Evolutionary conservation across 2,113 vertebrate genomes (phyloP), one percentile per base, ranked within the genome.

Genomic region (Gymnobelideus leadbeateri): DNA sequence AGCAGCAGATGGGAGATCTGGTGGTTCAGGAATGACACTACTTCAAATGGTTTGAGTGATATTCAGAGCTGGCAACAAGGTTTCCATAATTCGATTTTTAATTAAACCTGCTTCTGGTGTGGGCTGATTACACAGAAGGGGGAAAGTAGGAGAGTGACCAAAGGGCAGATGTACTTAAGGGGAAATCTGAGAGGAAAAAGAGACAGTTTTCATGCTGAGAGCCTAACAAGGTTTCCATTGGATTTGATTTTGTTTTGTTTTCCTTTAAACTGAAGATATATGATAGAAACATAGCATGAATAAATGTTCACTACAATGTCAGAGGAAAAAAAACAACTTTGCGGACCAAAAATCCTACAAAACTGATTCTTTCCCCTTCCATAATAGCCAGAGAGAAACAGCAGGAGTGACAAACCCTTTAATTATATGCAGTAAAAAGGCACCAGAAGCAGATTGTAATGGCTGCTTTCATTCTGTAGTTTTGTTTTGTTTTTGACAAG

Each of bases 391-490:
- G 8, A 96, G 50, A 14, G 92, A 98, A 97, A 94, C 21, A 92
- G 26, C 95, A 95, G 93, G n/a, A 95, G 52, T 94, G 93, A 95
- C 37, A 94, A 98, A 91, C 9, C 91, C 91, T 96, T 96, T 97
- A 97, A 97, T 98, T 98, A 93, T 91, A 95, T 93, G 77, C 16
- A 14, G 5, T 28, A 95, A 37, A 31, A 94, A 93, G 93, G 89
- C 21, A 46, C 52, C 37, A 89, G 68, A 97, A 97, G 7, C 89
- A 96, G 91, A 12, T 93, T 91, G 0, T 95, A 96, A 94, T 96
- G 43, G 96, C 96, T 97, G 16, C 97, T 98, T 98, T 96, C 90
- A 77, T 97, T 97, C 90, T 96, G 0, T 95, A 92, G 96, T 95
- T 97, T 97, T 92, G 84, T 96, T 98, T 95, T 95, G 84, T 93